These are phyloP conservation scores for Synanceia verrucosa DNA, from an alignment of 2,797 vertebrate genomes.

Conservation along the genomic window DNA sequence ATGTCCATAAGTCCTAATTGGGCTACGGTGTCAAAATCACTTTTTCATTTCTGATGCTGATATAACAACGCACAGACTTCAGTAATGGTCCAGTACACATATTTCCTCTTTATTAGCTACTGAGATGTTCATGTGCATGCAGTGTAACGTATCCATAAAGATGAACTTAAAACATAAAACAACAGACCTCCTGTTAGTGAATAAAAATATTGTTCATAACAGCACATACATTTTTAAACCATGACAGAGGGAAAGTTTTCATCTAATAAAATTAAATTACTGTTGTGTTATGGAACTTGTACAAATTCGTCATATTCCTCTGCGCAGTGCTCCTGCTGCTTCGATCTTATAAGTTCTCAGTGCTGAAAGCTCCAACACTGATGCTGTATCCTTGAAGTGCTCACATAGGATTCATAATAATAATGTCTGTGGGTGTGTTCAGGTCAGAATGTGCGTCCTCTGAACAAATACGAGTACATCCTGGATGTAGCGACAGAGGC, in stretches of 20 bases:
- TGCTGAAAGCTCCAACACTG: background rate
- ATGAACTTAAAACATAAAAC: background rate
- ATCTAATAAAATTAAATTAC: background rate
- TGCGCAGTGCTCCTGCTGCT: background rate
- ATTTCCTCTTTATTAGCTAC: background rate
- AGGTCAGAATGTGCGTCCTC: constrained; percentile 93
- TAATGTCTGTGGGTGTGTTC: constrained; percentile 6
- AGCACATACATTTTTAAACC: background rate
- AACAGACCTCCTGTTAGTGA: background rate
- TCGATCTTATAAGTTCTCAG: background rate
- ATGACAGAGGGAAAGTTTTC: background rate
- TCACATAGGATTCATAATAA: background rate
- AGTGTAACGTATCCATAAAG: too few species aligned
- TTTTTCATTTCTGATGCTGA: constrained; percentile 6
- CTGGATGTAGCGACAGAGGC: constrained; percentile 90
- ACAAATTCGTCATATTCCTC: background rate
- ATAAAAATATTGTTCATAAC: background rate
- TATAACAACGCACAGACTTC: background rate
- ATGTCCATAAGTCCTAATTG: constrained; percentile 6
- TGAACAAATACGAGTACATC: constrained; percentile 91
- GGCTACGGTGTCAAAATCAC: constrained; percentile 7
- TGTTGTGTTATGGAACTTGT: background rate
- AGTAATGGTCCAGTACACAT: background rate
- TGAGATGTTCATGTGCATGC: background rate
- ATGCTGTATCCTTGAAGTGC: background rate